Evolutionary conservation across 2,797 vertebrate genomes (phyloP).

Genomic region (Oreochromis mossambicus): DNA sequence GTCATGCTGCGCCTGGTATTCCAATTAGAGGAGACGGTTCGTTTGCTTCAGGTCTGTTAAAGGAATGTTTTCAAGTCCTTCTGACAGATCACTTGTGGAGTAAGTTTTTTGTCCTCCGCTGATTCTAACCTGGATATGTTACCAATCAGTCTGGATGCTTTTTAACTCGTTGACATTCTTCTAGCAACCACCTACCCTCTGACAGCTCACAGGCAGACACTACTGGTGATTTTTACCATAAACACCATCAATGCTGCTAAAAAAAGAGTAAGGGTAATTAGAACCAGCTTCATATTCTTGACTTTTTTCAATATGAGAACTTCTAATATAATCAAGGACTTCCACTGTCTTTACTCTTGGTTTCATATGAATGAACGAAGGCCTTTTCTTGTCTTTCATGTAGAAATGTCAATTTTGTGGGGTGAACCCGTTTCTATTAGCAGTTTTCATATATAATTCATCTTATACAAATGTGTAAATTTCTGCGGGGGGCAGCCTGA

Average conservation of each 20-base stretch:
- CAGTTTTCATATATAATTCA: background rate
- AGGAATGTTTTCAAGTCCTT: background rate
- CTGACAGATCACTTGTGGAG: background rate
- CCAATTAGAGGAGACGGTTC: background rate
- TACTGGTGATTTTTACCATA: background rate
- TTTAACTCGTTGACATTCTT: background rate
- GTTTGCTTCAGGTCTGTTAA: background rate
- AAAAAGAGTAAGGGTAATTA: background rate
- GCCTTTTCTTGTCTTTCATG: rapidly evolving
- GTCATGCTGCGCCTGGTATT: background rate
- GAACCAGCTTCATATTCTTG: background rate
- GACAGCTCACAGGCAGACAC: background rate
- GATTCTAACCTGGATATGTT: background rate
- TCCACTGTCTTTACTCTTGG: rapidly evolving
- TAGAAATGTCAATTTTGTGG: background rate
- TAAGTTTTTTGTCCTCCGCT: background rate
- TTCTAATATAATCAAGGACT: rapidly evolving
- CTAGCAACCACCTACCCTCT: rapidly evolving
- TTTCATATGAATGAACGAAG: background rate
- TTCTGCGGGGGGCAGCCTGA: rapidly evolving
- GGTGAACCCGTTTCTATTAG: background rate
- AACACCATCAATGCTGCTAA: background rate
- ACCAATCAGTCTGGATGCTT: background rate
- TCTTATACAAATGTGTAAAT: background rate
- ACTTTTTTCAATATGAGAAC: background rate